Evolutionary conservation across 2,113 vertebrate species (phyloP).

Genomic region (Blennius ocellaris): DNA sequence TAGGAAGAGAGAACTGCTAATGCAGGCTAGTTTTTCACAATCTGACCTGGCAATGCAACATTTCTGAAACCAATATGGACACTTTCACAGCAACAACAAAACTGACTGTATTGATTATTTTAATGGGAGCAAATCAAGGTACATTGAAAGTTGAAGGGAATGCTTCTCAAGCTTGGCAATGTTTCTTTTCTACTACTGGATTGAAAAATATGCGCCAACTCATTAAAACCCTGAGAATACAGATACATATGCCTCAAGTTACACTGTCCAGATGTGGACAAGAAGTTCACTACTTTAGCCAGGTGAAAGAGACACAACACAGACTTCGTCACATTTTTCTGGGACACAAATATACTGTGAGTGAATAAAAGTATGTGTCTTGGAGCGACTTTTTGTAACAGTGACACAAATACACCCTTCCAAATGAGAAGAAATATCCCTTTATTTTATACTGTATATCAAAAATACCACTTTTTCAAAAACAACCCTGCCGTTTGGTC

Average conservation of each 20-base stretch:
- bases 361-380: conserved; percentile 36
- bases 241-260: neutral
- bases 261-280: neutral
- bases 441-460: conserved; percentile 23
- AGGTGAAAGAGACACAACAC: neutral
- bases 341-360: conserved; percentile 28
- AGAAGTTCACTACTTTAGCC: neutral
- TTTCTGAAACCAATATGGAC: neutral
- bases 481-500: conserved; percentile 3
- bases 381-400: conserved; percentile 51
- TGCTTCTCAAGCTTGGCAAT: neutral
- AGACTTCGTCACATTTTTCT: conserved; percentile 20
- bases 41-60: neutral
- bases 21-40: neutral
- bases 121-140: neutral
- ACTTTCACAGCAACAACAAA: neutral
- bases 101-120: neutral
- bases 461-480: conserved; percentile 2
- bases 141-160: neutral
- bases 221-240: neutral
- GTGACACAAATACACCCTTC: conserved; percentile 37
- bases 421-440: conserved; percentile 36
- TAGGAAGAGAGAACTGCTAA: neutral
- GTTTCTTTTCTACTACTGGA: neutral
- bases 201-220: neutral